A percentile compares a stretch with the other conserved stretches of the same genome.
phyloP scores from a whole-genome alignment of 2,888 invertebrate species.

The Acrobasis repandana region DNA sequence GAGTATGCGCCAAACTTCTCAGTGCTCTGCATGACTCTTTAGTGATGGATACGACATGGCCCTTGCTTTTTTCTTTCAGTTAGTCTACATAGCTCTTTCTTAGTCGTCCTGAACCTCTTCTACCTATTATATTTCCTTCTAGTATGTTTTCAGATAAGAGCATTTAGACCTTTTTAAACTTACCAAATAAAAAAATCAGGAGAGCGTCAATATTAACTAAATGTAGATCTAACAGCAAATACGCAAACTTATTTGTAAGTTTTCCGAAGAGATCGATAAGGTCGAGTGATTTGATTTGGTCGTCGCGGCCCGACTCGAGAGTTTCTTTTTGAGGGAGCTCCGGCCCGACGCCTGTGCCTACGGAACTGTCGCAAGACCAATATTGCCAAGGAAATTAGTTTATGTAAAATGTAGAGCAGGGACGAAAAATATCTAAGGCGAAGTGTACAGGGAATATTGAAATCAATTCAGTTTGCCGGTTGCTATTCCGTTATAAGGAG shows the following conservation, averaged over 20 bases:
- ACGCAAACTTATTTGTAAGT: slow-evolving; percentile 71
- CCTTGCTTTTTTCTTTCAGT: too few relatives aligned
- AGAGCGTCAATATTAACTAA: slow-evolving; percentile 21
- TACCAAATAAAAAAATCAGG: background rate
- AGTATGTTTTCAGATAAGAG: too few relatives aligned
- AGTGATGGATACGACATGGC: too few relatives aligned
- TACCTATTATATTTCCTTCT: too few relatives aligned
- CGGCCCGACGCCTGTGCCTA: slow-evolving; percentile 61
- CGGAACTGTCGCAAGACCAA: slow-evolving; percentile 80
- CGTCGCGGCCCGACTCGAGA: slow-evolving; percentile 66
- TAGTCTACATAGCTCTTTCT: too few relatives aligned
- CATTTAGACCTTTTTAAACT: background rate
- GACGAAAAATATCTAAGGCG: slow-evolving; percentile 75
- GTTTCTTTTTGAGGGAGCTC: slow-evolving; percentile 74
- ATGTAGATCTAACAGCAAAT: slow-evolving; percentile 38
- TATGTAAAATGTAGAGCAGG: slow-evolving; percentile 81
- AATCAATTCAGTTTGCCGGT: slow-evolving; percentile 69
- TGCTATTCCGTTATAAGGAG: slow-evolving; percentile 56
- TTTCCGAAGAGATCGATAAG: slow-evolving; percentile 74
- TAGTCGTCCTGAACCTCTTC: too few relatives aligned
- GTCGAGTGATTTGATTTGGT: slow-evolving; percentile 80
- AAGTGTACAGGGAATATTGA: slow-evolving; percentile 72
- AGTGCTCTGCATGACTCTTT: too few relatives aligned
- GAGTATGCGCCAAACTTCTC: too few relatives aligned
- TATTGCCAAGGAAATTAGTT: slow-evolving; percentile 82